phyloP scores from a whole-genome alignment of 2,888 invertebrate genomes.

The Protophormia terraenovae region DNA sequence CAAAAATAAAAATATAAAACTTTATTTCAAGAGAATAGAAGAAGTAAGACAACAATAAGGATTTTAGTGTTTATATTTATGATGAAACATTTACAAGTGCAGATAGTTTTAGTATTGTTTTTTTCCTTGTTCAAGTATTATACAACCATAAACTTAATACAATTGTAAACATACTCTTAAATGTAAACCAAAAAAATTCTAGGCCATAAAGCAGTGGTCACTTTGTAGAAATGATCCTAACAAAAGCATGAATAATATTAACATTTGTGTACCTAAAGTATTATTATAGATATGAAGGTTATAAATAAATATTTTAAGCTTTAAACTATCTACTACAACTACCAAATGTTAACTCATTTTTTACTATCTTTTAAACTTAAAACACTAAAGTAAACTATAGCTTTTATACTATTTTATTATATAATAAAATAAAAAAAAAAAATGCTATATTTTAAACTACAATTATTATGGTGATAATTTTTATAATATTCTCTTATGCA shows the following conservation, averaged over 20 bases:
- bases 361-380: not conserved
- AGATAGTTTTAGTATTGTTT: not conserved
- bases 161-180: not conserved
- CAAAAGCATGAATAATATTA: not conserved
- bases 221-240: not conserved
- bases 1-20: no score
- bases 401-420: constrained; percentile 12
- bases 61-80: constrained; percentile 6
- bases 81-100: constrained; percentile 25
- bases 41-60: not conserved
- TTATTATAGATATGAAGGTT: not conserved
- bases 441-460: constrained; percentile 26
- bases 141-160: constrained; percentile 1
- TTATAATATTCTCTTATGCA: constrained; percentile 45
- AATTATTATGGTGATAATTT: constrained; percentile 74
- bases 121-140: not conserved
- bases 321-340: not conserved
- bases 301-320: constrained; percentile 9
- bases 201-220: not conserved
- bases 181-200: no score
- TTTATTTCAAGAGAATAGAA: not conserved
- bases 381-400: not conserved
- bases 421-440: not conserved
- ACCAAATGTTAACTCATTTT: constrained; percentile 11
- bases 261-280: not conserved